Evolutionary conservation across 2,888 invertebrate genomes (phyloP).

Genomic region (Tillus elongatus): DNA sequence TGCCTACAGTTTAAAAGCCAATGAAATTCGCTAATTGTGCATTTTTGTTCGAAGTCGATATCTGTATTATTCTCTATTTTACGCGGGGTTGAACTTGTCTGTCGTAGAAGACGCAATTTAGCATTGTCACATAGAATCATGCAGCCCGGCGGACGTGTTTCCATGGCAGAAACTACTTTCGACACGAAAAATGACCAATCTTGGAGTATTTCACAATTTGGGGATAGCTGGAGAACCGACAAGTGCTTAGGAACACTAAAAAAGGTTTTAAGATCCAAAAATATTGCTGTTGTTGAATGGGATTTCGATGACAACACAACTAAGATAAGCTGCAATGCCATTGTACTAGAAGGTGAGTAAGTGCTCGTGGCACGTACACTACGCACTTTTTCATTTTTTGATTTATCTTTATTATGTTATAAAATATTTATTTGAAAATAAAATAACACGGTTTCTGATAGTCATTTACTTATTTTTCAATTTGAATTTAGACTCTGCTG

Average conservation of each 20-base stretch:
- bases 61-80: not conserved
- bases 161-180: not conserved
- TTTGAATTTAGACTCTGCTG: too few species aligned
- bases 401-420: too few species aligned
- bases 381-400: too few species aligned
- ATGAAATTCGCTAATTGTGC: not conserved
- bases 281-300: conserved; percentile 2
- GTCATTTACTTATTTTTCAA: too few species aligned
- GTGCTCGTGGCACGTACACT: too few species aligned
- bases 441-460: too few species aligned
- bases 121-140: conserved; percentile 1
- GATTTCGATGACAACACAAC: conserved; percentile 1
- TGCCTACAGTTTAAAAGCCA: conserved; percentile 1
- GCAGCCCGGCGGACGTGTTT: conserved; percentile 4
- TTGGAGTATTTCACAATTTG: conserved; percentile 2
- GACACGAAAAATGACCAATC: conserved; percentile 2
- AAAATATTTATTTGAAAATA: too few species aligned
- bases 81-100: conserved; percentile 2
- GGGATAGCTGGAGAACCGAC: conserved; percentile 2
- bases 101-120: conserved; percentile 2
- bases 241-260: conserved; percentile 2
- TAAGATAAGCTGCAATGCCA: too few species aligned
- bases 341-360: too few species aligned
- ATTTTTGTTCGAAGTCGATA: conserved; percentile 3
- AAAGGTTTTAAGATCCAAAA: not conserved